Conservation (phyloP, 1,140 invertebrate species). For the Galleria mellonella region DNA sequence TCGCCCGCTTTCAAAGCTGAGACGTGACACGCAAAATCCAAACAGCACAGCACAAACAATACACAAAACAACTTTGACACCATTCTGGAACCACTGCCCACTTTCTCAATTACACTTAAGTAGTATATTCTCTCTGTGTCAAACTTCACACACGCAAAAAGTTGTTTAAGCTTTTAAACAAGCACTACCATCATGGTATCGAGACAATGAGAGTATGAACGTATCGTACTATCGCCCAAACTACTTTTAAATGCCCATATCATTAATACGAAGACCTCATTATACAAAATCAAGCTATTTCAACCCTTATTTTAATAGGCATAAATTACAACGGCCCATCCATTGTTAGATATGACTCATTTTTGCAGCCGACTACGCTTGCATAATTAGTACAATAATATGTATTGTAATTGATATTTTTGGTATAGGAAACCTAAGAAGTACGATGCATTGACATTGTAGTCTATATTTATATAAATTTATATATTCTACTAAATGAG, state of each 20-base stretch:
- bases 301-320: slow-evolving; percentile 3
- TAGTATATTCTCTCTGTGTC: not conserved
- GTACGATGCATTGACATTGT: too few species aligned
- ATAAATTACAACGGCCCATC: not conserved
- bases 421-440: too few species aligned
- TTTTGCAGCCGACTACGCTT: too few species aligned
- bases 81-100: slow-evolving; percentile 1
- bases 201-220: not conserved
- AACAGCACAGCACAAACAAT: not conserved
- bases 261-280: slow-evolving; percentile 3
- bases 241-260: slow-evolving; percentile 9
- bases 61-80: not conserved
- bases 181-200: slow-evolving; percentile 3
- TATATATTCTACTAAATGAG: too few species aligned
- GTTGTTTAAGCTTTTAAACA: too few species aligned
- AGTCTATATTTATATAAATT: too few species aligned
- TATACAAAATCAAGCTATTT: not conserved
- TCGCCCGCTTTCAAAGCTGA: not conserved
- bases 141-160: not conserved
- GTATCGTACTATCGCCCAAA: slow-evolving; percentile 2
- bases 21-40: not conserved
- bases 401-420: too few species aligned
- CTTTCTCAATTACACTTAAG: not conserved
- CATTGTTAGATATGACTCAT: not conserved
- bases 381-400: too few species aligned